Evolutionary conservation across 2,888 invertebrate species (phyloP).

Genomic region (Eumerus sabulonum): DNA sequence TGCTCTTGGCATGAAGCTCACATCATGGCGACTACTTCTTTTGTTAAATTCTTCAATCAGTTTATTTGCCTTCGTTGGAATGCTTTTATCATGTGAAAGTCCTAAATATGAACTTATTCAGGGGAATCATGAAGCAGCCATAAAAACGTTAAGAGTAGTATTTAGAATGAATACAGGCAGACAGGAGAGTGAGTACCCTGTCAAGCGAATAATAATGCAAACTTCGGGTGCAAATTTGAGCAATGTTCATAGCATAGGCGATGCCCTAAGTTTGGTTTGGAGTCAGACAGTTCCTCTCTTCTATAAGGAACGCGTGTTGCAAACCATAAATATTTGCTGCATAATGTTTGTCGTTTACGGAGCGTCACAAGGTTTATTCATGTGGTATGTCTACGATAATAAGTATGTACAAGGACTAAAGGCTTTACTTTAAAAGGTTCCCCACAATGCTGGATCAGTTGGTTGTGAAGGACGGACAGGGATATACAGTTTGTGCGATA

Average conservation of each 20-base stretch:
- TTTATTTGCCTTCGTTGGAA: constrained; percentile 81
- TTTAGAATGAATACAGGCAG: constrained; percentile 81
- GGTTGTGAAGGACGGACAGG: constrained; percentile 74
- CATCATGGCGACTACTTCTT: constrained; percentile 87
- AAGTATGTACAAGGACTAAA: background rate
- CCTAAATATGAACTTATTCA: constrained; percentile 87
- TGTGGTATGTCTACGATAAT: constrained; percentile 73
- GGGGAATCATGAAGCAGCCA: constrained; percentile 81
- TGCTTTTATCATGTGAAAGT: constrained; percentile 86
- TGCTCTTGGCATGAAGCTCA: background rate
- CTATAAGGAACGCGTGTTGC: constrained; percentile 71
- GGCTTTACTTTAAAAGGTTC: constrained; percentile 70
- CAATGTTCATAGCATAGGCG: constrained; percentile 72
- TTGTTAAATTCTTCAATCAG: constrained; percentile 84
- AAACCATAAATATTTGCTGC: constrained; percentile 75
- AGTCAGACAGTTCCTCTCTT: constrained; percentile 76
- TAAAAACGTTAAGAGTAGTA: constrained; percentile 82
- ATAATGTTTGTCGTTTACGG: constrained; percentile 74
- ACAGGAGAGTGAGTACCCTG: constrained; percentile 79
- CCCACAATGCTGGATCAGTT: constrained; percentile 76
- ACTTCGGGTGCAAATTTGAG: constrained; percentile 73
- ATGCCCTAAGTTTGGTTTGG: constrained; percentile 75
- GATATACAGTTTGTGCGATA: constrained; percentile 74
- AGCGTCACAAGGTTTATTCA: constrained; percentile 76
- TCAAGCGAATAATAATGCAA: constrained; percentile 74